These are phyloP conservation scores for Oeneis ivallda DNA, from an alignment of 2,888 invertebrate genomes.

Conservation along the genomic window DNA sequence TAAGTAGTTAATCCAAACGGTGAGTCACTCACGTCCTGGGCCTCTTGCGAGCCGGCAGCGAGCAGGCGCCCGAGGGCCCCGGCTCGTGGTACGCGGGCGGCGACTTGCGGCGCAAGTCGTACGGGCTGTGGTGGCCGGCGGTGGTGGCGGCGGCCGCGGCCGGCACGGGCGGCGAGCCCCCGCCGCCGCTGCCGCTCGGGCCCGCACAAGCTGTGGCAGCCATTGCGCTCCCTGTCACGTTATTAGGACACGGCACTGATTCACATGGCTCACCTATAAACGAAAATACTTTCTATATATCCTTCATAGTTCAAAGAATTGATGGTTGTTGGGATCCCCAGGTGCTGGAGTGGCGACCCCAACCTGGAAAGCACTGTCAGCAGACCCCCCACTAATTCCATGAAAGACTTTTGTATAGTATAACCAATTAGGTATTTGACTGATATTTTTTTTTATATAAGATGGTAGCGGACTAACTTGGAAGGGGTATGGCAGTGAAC, in stretches of 20 bases:
- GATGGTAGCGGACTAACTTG: too few relatives aligned
- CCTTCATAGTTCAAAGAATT: neutral
- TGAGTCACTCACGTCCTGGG: conserved; percentile 85
- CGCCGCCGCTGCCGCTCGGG: conserved; percentile 77
- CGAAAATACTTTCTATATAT: conserved; percentile 22
- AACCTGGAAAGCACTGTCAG: too few relatives aligned
- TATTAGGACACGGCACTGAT: conserved; percentile 87
- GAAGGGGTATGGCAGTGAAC: too few relatives aligned
- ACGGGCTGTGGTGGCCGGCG: conserved; percentile 91
- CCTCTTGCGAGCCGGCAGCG: conserved; percentile 92
- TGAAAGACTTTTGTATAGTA: too few relatives aligned
- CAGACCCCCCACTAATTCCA: too few relatives aligned
- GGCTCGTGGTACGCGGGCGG: conserved; percentile 87
- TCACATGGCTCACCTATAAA: conserved; percentile 88
- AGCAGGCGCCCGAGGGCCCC: conserved; percentile 83
- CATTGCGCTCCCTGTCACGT: conserved; percentile 80
- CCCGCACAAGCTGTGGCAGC: conserved; percentile 75
- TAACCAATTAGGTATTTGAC: too few relatives aligned
- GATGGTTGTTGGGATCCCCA: too few relatives aligned
- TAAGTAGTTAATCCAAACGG: too few relatives aligned
- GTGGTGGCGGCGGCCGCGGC: conserved; percentile 85
- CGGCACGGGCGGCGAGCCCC: conserved; percentile 78
- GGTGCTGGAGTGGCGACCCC: too few relatives aligned
- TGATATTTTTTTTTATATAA: too few relatives aligned
- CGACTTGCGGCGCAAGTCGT: conserved; percentile 93